Base-by-base conservation (phyloP, 2,888 invertebrate species). In the Coronaproctus castanopsis region DNA sequence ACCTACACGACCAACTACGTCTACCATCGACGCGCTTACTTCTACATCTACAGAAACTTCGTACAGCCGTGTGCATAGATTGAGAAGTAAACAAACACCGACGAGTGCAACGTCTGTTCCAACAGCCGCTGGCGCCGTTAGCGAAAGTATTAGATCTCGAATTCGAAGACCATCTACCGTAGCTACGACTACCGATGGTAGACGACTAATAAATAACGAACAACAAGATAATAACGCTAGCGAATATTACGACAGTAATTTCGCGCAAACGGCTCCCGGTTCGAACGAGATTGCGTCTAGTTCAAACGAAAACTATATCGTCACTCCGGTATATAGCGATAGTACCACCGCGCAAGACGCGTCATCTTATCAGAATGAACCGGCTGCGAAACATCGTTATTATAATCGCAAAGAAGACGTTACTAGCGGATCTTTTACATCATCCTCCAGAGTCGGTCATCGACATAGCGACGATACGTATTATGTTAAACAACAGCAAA, bases 151-250 rank as follows among this genome's bases (percentile, higher is more conserved):
- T 36, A 14, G 65, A 52, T 62, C 65, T 19, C 60, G 66, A 20
- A 63, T 62, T 5, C 55, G 63, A 20, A 62, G 64, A 20, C 65
- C 64, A 5, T 60, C 64, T 2, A 61, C 62, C 3, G 76, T 69
- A 65, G 68, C 70, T 48, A 66, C 65, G 5, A 64, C 66, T 19
- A 65, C 64, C 8, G 61, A 63, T 14, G 69, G 64, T 14, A 60
- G 61, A 36, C 57, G 61, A 18, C 52, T 23, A 2, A 49, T 22
- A 10, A 61, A 36, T n/a, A 21, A 50, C 21, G 57, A 61, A 20
- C 54, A 54, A 49, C 51, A 51, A 20, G 53, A 55, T 10, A 8
- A 14, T 5, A 36, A 36, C 36, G 36, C 8, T 36, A 22, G 21
- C 23, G 23, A 51, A 10, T 59, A 56, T 14, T 63, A 62, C 23